Evolutionary conservation across 2,888 invertebrate genomes (phyloP), one percentile per base, ranked within the genome.

Genomic region (Ceriagrion tenellum): DNA sequence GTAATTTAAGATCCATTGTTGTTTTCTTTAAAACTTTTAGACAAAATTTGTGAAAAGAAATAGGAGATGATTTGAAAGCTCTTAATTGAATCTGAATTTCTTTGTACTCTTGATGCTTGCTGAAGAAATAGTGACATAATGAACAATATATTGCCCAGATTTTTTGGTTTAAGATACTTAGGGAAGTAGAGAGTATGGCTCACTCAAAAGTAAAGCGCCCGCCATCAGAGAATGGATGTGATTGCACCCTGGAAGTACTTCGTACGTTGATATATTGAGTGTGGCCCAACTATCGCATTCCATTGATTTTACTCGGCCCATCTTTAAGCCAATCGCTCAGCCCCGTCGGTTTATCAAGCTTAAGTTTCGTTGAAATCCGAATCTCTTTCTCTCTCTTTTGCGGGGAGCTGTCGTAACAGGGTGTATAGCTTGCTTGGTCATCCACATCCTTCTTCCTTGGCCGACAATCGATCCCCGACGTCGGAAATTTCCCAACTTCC

Each of bases 401-500:
- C 3, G 81, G 35, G 13, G 13, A 16, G 18, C 30, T 35, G 26
- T 18, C 81, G 35, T 81, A 35, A 35, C 81, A 35, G 35, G 16
- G 81, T 35, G 35, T 35, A 30, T 81, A 35, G 81, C 12, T 35
- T 35, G 13, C 30, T 59, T 35, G 81, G 81, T 81, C 81, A 81
- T 12, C 81, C 35, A 4, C 81, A 81, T 81, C 81, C 81, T 81
- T 35, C 81, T 35, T 30, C 35, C 18, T 23, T 16, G 1, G 18
- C 59, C 59, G 59, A 59, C 59, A 81, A 81, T 81, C 81, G 81
- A 81, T 81, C 30, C 74, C 74, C 74, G 30, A 81, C 13, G 35
- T 81, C 30, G 74, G 74, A 81, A 81, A 81, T 81, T 81, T 81
- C 30, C 81, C 81, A n/a, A 26, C 69, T 69, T n/a, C 20, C 69